A percentile compares a stretch with the other conserved stretches of the same genome.
phyloP scores from a whole-genome alignment of 2,113 vertebrate genomes.

The Ictalurus furcatus region DNA sequence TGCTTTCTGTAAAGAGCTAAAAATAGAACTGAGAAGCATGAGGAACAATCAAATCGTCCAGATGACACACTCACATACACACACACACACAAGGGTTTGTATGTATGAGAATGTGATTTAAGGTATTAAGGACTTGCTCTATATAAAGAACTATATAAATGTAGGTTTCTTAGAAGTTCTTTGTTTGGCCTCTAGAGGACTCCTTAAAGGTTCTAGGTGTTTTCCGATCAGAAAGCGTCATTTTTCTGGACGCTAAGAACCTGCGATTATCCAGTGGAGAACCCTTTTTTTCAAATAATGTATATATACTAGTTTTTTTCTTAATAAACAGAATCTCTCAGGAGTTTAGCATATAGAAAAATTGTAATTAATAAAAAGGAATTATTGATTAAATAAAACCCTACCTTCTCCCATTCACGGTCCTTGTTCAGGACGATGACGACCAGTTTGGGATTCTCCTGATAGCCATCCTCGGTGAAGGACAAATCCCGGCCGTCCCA shows the following conservation, averaged over 20 bases:
- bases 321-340: neutral
- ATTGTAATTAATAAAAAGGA: neutral
- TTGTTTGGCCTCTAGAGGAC: neutral
- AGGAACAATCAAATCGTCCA: neutral
- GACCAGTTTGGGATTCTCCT: slow-evolving; percentile 90
- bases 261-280: neutral
- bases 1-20: neutral
- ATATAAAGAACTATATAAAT: neutral
- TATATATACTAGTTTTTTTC: neutral
- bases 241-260: neutral
- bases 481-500: slow-evolving; percentile 96
- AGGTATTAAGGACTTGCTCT: neutral
- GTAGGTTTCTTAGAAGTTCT: neutral
- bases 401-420: slow-evolving; percentile 97
- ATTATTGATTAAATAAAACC: slow-evolving; percentile 27
- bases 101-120: neutral
- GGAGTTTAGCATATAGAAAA: neutral
- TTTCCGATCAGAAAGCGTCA: neutral
- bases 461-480: slow-evolving; percentile 96
- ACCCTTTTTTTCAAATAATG: neutral
- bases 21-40: neutral
- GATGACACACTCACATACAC: neutral
- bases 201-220: neutral
- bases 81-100: neutral
- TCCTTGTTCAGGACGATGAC: slow-evolving; percentile 96